Evolutionary conservation across 1,140 invertebrate genomes (phyloP).

Genomic region (Megalopta genalis): DNA sequence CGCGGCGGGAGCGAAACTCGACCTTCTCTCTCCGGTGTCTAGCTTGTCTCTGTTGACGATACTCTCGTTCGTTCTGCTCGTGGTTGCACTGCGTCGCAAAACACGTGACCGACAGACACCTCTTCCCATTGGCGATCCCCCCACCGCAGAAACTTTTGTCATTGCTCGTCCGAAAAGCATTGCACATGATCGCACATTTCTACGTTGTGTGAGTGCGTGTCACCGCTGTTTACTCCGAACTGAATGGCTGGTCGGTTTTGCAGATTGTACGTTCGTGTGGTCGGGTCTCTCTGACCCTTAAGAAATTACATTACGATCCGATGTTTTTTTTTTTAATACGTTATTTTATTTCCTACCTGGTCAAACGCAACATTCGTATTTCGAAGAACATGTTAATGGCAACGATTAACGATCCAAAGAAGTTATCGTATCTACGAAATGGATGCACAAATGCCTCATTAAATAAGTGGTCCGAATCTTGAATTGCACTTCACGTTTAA

Average conservation of each 20-base stretch:
- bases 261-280: not conserved
- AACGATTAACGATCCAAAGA: not conserved
- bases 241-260: conserved; percentile 1
- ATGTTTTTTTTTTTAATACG: not conserved
- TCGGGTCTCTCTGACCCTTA: not conserved
- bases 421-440: not conserved
- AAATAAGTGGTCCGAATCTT: not conserved
- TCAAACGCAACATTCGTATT: not conserved
- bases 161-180: conserved; percentile 4
- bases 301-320: not conserved
- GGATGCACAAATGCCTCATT: not conserved
- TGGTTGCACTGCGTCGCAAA: conserved; percentile 8
- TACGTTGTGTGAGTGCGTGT: conserved; percentile 8
- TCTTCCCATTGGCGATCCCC: conserved; percentile 30
- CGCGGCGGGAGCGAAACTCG: not conserved
- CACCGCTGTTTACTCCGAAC: conserved; percentile 26
- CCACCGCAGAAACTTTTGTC: not conserved
- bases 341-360: not conserved
- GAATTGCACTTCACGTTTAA: not conserved
- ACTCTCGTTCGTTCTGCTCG: conserved; percentile 18
- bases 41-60: conserved; percentile 35
- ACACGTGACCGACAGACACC: conserved; percentile 31
- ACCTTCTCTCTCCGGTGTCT: conserved; percentile 38
- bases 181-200: conserved; percentile 3
- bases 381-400: not conserved